phyloP scores from a whole-genome alignment of 2,888 invertebrate genomes.

The Conus canariensis region DNA sequence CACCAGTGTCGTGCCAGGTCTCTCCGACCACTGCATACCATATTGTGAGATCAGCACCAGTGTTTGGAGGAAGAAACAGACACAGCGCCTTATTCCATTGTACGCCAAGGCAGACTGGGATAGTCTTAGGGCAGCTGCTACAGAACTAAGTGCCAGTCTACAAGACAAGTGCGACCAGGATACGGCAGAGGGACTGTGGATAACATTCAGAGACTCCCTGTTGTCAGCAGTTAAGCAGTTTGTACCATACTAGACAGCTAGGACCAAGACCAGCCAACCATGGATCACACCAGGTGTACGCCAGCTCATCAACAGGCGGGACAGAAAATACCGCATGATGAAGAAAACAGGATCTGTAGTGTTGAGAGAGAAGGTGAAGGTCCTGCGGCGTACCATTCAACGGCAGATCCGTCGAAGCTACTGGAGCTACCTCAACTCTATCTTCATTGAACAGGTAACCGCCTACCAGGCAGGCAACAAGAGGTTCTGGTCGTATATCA shows the following conservation, averaged over 20 bases:
- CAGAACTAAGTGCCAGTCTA: background rate
- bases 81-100: background rate
- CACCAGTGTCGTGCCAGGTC: too few species aligned
- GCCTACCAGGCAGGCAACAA: too few species aligned
- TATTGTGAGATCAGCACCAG: background rate
- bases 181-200: conserved; percentile 6
- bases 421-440: too few species aligned
- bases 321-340: background rate
- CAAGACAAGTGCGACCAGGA: background rate
- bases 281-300: background rate
- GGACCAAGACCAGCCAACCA: background rate
- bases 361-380: background rate
- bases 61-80: background rate
- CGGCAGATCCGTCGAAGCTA: too few species aligned
- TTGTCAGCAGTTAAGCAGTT: background rate
- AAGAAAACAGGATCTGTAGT: background rate
- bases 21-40: conserved; percentile 3
- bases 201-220: background rate
- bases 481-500: too few species aligned
- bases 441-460: too few species aligned
- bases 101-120: background rate
- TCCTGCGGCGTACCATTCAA: background rate
- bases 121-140: background rate
- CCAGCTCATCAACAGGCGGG: background rate
- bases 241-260: background rate